Percentiles rank a stretch among this genome's conserved stretches.
Conservation (phyloP, 2,113 vertebrate species). For the Accipiter virgatus region DNA sequence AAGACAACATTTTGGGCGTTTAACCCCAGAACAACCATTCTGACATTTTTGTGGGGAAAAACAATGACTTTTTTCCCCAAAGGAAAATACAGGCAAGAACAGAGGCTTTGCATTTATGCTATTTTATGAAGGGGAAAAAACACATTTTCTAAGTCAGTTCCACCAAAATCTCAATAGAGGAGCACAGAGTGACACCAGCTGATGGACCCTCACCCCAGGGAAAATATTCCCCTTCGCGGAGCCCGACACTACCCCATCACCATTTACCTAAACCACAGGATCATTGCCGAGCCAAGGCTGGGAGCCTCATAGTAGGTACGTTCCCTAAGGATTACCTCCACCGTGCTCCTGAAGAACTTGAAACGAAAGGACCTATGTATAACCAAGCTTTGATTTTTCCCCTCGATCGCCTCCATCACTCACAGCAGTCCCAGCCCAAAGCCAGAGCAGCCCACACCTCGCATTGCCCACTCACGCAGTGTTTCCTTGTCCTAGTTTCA, state of each 20-base stretch:
- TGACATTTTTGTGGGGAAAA: neutral
- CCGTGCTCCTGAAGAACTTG: neutral
- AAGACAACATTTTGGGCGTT: neutral
- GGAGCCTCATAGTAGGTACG: rapidly evolving
- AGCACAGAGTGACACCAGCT: neutral
- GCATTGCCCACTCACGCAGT: neutral
- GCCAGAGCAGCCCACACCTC: rapidly evolving
- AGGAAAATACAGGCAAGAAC: neutral
- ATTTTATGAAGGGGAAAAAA: neutral
- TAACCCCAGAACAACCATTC: neutral
- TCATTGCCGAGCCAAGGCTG: neutral
- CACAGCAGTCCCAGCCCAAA: rapidly evolving
- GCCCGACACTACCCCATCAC: neutral
- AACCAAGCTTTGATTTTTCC: neutral
- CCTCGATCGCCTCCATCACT: neutral
- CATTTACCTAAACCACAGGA: rapidly evolving
- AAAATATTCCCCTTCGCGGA: neutral
- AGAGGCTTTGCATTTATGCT: neutral
- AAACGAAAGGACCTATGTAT: neutral
- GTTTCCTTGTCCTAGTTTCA: neutral
- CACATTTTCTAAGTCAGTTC: neutral
- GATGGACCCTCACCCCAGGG: neutral
- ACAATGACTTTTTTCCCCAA: neutral
- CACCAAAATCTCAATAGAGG: neutral
- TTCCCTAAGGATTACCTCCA: neutral